Evolutionary conservation across 2,797 vertebrate species (phyloP).

Genomic region (Bothrops alternatus): DNA sequence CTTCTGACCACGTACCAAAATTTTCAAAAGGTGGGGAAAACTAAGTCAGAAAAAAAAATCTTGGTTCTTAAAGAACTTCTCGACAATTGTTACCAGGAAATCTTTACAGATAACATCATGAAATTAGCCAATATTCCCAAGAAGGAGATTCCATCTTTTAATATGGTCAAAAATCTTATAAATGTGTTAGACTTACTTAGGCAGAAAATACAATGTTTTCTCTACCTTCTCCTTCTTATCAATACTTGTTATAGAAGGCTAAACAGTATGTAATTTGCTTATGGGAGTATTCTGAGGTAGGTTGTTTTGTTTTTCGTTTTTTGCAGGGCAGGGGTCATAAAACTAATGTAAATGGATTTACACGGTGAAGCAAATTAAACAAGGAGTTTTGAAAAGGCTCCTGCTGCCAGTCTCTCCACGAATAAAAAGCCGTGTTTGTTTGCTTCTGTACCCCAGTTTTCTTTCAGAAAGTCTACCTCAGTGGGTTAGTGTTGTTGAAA

Average conservation of each 20-base stretch:
- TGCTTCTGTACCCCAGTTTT: conserved; percentile 35
- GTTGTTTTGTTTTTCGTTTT: background rate
- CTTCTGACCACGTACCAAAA: background rate
- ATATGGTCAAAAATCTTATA: background rate
- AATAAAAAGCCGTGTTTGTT: conserved; percentile 17
- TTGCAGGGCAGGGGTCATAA: background rate
- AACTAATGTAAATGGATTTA: conserved; percentile 32
- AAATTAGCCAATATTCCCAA: background rate
- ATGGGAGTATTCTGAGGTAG: background rate
- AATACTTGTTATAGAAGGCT: background rate
- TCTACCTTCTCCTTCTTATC: background rate
- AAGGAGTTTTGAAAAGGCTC: background rate
- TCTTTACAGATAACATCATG: background rate
- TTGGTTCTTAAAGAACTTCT: background rate
- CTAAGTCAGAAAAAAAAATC: background rate
- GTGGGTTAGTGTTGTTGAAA: conserved; percentile 47
- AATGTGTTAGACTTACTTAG: background rate
- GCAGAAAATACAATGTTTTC: background rate
- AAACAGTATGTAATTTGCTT: background rate
- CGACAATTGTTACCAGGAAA: background rate
- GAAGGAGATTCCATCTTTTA: background rate
- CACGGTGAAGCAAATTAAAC: conserved; percentile 17
- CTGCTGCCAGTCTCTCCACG: conserved; percentile 2
- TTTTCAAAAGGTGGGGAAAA: background rate
- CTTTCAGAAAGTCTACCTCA: conserved; percentile 38